These are phyloP conservation scores for Heptranchias perlo DNA, from an alignment of 2,113 vertebrate genomes.

Conservation along the genomic window DNA sequence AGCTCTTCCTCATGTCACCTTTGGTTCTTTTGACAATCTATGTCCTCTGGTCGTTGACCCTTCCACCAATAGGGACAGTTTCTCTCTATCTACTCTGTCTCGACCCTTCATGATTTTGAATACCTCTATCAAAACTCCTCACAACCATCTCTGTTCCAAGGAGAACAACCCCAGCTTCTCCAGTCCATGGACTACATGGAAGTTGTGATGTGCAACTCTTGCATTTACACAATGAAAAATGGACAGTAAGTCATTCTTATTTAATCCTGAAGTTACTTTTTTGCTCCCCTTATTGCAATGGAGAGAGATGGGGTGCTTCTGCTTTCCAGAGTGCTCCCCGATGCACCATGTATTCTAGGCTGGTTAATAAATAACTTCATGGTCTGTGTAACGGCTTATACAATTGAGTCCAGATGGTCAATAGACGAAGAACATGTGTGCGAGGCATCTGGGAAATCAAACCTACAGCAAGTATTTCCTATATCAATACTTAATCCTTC, in stretches of 20 bases:
- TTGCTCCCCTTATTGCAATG: background rate
- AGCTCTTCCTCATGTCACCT: no score
- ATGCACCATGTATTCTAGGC: background rate
- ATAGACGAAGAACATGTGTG: constrained; percentile 29
- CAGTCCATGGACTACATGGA: background rate
- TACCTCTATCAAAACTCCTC: no score
- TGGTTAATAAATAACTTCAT: constrained; percentile 36
- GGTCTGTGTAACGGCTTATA: constrained; percentile 5
- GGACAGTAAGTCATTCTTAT: background rate
- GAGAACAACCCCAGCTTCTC: no score
- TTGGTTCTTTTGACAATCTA: no score
- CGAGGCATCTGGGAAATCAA: constrained; percentile 30
- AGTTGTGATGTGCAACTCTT: background rate
- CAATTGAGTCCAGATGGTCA: constrained; percentile 36
- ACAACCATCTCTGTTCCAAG: no score
- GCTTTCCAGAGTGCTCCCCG: background rate
- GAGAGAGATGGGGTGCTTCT: background rate
- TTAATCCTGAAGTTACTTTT: constrained; percentile 5
- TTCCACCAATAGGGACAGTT: no score
- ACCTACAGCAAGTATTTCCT: constrained; percentile 35
- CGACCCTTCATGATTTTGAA: no score
- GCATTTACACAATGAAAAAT: background rate
- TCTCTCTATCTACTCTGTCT: no score
- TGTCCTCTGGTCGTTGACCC: no score
- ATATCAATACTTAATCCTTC: constrained; percentile 30